These are phyloP conservation scores for Apostichopus parvimensis DNA, from an alignment of 35 echinoderm and acorn worm species.

Conservation along the genomic window DNA sequence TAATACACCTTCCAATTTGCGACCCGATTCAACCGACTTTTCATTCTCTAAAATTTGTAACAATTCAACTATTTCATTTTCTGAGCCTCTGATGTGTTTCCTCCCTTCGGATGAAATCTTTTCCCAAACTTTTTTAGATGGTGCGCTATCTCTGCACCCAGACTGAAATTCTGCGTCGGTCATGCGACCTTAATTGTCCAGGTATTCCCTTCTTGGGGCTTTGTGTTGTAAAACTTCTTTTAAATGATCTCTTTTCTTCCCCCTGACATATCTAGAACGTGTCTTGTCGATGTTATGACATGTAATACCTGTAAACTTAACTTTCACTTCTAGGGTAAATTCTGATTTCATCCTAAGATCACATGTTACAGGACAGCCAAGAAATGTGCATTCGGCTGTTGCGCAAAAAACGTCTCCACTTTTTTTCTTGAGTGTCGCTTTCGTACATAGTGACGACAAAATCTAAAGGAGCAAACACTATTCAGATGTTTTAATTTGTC, in stretches of 20 bases:
- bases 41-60: neutral
- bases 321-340: neutral
- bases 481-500: slow-evolving; percentile 1
- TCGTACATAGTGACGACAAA: neutral
- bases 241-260: neutral
- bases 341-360: neutral
- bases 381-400: neutral
- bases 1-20: slow-evolving; percentile 19
- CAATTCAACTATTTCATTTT: slow-evolving; percentile 15
- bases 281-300: neutral
- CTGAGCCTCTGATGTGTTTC: neutral
- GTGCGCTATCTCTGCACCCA: slow-evolving; percentile 12
- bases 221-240: slow-evolving; percentile 18
- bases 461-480: neutral
- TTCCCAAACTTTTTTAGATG: neutral
- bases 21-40: neutral
- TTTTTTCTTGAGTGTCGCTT: neutral
- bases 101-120: slow-evolving; percentile 31
- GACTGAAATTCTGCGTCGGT: neutral
- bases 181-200: neutral
- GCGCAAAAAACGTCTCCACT: neutral
- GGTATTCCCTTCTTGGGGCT: slow-evolving; percentile 23
- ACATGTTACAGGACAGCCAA: neutral
- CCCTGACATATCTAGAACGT: slow-evolving; percentile 15
- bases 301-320: neutral